Evolutionary conservation across 2,113 vertebrate genomes (phyloP).

Genomic region (Pterocles burchelli): DNA sequence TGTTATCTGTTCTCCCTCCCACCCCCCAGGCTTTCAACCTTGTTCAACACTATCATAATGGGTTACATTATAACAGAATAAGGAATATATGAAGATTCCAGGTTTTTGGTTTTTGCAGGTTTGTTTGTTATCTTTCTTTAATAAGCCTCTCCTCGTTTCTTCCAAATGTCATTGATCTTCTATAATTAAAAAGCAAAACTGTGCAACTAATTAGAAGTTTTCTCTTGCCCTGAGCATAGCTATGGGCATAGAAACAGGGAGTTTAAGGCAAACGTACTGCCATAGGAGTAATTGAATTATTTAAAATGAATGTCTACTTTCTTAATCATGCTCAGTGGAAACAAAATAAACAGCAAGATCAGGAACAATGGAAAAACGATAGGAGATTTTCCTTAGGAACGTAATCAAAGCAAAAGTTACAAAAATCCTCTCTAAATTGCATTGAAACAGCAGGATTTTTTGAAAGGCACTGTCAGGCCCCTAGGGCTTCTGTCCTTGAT

Average conservation of each 20-base stretch:
- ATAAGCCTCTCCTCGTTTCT: not conserved
- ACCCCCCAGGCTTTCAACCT: not conserved
- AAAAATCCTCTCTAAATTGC: not conserved
- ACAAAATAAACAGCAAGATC: not conserved
- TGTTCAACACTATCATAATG: not conserved
- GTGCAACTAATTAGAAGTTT: constrained; percentile 61
- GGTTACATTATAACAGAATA: not conserved
- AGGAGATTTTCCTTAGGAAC: not conserved
- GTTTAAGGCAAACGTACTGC: constrained; percentile 35
- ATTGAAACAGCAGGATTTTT: not conserved
- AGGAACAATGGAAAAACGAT: not conserved
- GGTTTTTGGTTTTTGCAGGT: not conserved
- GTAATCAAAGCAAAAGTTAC: not conserved
- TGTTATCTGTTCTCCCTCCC: not conserved
- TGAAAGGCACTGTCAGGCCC: not conserved
- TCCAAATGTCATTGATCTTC: constrained; percentile 42
- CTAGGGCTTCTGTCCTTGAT: not conserved
- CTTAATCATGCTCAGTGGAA: not conserved
- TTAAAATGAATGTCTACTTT: constrained; percentile 52
- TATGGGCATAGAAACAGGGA: constrained; percentile 43
- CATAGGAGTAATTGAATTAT: constrained; percentile 56
- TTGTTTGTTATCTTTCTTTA: constrained; percentile 5
- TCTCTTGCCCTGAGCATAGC: constrained; percentile 46
- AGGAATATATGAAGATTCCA: not conserved
- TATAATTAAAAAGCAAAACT: constrained; percentile 68